Evolutionary conservation across 2,888 invertebrate genomes (phyloP), one percentile per base, ranked within the genome.

Genomic region (Glaucopsyche alexis): DNA sequence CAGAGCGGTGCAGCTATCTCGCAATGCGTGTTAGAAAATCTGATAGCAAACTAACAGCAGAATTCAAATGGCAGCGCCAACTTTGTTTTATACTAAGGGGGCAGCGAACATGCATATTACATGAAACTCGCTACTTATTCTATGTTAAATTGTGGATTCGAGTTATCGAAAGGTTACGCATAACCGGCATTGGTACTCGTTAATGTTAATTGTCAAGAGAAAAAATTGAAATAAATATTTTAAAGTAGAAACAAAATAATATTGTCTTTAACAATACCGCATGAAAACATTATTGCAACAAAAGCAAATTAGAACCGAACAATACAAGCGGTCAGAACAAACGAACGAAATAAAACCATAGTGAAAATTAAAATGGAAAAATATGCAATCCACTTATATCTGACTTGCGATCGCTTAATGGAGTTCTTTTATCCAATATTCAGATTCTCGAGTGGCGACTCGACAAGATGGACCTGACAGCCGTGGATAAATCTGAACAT

Each of bases 41-140:
- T 73, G 77, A 76, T 77, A 77, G 69, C 65, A 66, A 70, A 72
- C 69, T 71, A 72, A 42, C 75, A 74, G 73, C 60, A 67, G 76
- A 76, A 76, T 74, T 75, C 74, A 75, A 78, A 75, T 75, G 55
- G 71, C 65, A 71, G 40, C 66, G 60, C 71, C 64, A 65, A 72
- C 73, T 76, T 70, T 50, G 73, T 74, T 76, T 74, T 74, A 52
- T 74, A 72, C 69, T 74, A 75, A 74, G 72, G 73, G 74, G 73
- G 75, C 71, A 74, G 72, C 49, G 74, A 69, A 75, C 74, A 78
- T 78, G 76, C 74, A 76, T 77, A 74, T 78, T 76, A 78, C 77
- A 78, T 77, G 76, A 76, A 76, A 75, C 75, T 71, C 71, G 73
- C 75, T 72, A 76, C 74, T 75, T 74, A 75, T 74, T 75, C 77